phyloP scores from a whole-genome alignment of 2,113 vertebrate genomes.

The Pogona vitticeps region DNA sequence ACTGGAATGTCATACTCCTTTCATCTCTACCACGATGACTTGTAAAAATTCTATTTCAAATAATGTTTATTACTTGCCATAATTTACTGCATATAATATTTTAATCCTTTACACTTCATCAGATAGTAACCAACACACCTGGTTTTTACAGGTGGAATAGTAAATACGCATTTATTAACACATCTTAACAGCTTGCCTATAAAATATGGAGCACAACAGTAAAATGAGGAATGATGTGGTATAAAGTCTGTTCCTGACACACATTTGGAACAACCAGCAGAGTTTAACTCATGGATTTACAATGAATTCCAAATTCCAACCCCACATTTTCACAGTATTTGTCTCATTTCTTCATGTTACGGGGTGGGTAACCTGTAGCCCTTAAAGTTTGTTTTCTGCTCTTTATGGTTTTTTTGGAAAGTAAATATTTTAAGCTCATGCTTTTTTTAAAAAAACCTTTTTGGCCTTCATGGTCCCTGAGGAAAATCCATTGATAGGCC shows the following conservation, averaged over 20 bases:
- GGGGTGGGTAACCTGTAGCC: not conserved
- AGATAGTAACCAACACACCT: constrained; percentile 59
- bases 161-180: constrained; percentile 49
- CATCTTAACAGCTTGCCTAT: constrained; percentile 46
- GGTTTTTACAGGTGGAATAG: constrained; percentile 46
- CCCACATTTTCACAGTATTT: not conserved
- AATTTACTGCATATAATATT: constrained; percentile 49
- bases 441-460: too few relatives aligned
- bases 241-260: constrained; percentile 23
- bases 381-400: not conserved
- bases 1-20: constrained; percentile 17
- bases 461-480: too few relatives aligned
- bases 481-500: too few relatives aligned
- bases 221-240: not conserved
- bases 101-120: constrained; percentile 54
- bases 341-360: not conserved
- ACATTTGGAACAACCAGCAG: constrained; percentile 45
- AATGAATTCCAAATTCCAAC: constrained; percentile 14
- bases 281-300: constrained; percentile 17
- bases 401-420: not conserved
- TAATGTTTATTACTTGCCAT: constrained; percentile 47
- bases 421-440: not conserved
- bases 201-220: constrained; percentile 46
- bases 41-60: constrained; percentile 49
- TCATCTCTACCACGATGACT: constrained; percentile 36